These are phyloP conservation scores for Xerus inauris DNA, from an alignment of 2,113 vertebrate genomes.

Conservation along the genomic window DNA sequence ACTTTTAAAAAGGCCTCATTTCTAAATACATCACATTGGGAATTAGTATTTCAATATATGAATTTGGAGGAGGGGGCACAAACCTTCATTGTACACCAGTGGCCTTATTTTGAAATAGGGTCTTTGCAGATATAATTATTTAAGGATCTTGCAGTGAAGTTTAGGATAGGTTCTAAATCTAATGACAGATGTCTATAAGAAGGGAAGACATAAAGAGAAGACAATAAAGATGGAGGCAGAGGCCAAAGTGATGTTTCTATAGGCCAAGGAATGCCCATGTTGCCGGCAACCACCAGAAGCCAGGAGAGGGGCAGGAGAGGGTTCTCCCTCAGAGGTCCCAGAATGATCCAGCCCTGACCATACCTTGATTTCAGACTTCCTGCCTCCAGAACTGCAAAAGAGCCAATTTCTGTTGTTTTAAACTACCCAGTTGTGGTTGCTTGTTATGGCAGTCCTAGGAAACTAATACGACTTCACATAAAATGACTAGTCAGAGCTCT, in stretches of 20 bases:
- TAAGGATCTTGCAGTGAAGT: slow-evolving; percentile 9
- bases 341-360: not conserved
- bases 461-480: not conserved
- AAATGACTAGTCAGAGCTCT: not conserved
- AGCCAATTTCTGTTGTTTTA: not conserved
- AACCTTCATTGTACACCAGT: not conserved
- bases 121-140: not conserved
- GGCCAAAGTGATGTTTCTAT: not conserved
- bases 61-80: not conserved
- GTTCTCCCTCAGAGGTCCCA: not conserved
- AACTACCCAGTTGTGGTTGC: not conserved
- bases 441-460: not conserved
- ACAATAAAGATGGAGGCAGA: not conserved
- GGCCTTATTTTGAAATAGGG: not conserved
- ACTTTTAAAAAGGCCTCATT: not conserved
- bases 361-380: not conserved
- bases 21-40: not conserved
- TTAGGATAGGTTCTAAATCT: not conserved
- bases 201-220: not conserved
- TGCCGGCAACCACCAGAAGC: not conserved
- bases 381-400: not conserved
- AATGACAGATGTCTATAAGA: not conserved
- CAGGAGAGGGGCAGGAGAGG: too few species aligned
- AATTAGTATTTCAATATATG: not conserved
- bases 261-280: not conserved